Conservation (phyloP, 2,888 invertebrate species). For the Oscheius myriophilus region DNA sequence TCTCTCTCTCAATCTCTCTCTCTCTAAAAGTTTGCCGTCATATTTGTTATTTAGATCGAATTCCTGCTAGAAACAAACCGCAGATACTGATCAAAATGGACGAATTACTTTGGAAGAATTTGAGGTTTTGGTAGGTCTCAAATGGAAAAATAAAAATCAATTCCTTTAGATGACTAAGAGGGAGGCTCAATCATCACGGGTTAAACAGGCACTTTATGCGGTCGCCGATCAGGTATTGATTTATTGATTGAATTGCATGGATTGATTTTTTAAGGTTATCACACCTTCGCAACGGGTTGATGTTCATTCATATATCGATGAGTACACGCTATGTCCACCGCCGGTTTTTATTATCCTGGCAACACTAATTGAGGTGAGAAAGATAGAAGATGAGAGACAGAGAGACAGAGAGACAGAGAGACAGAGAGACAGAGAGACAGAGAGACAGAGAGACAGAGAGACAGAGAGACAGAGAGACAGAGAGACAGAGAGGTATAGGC, state of each 20-base stretch:
- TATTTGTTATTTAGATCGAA: constrained; percentile 31
- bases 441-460: not conserved
- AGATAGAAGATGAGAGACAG: not conserved
- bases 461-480: not conserved
- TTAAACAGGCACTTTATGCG: constrained; percentile 40
- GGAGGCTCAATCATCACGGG: constrained; percentile 38
- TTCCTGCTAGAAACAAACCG: constrained; percentile 42
- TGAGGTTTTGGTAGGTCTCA: constrained; percentile 41
- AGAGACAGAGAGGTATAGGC: not conserved
- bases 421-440: not conserved
- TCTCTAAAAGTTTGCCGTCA: no score
- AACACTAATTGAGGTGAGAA: constrained; percentile 77
- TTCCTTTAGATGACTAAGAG: constrained; percentile 39
- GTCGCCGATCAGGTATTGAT: constrained; percentile 39
- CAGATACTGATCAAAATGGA: constrained; percentile 38
- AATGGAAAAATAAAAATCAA: not conserved
- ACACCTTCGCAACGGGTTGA: constrained; percentile 30
- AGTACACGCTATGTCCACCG: constrained; percentile 77
- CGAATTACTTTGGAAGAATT: constrained; percentile 48
- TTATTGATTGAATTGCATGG: not conserved
- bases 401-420: not conserved
- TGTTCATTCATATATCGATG: constrained; percentile 53
- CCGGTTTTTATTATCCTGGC: constrained; percentile 92
- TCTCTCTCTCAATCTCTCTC: no score
- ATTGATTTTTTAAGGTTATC: constrained; percentile 16